Evolutionary conservation across 2,797 vertebrate genomes (phyloP).

Genomic region (Chelmon rostratus): DNA sequence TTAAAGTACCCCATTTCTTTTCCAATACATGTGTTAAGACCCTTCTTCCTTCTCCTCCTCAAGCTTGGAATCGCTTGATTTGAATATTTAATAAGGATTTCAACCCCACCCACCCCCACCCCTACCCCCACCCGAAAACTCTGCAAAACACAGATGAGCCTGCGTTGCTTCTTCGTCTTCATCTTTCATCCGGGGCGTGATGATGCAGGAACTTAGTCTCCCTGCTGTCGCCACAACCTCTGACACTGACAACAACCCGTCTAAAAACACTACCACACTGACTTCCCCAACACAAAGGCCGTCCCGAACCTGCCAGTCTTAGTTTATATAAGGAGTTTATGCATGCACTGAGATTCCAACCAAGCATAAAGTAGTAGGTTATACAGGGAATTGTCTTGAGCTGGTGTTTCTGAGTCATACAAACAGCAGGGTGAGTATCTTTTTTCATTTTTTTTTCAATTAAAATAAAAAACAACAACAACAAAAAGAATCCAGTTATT

Average conservation of each 20-base stretch:
- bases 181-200: slow-evolving; percentile 19
- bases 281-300: slow-evolving; percentile 56
- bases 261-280: slow-evolving; percentile 66
- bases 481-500: slow-evolving; percentile 51
- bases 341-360: slow-evolving; percentile 86
- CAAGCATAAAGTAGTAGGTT: slow-evolving; percentile 83
- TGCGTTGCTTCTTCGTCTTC: slow-evolving; percentile 52
- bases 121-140: slow-evolving; percentile 32
- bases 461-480: slow-evolving; percentile 32
- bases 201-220: slow-evolving; percentile 33
- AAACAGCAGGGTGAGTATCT: slow-evolving; percentile 74
- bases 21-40: slow-evolving; percentile 74
- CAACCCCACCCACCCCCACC: slow-evolving; percentile 1
- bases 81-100: slow-evolving; percentile 69
- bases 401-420: slow-evolving; percentile 84
- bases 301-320: slow-evolving; percentile 60
- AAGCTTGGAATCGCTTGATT: slow-evolving; percentile 75
- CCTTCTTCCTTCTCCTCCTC: slow-evolving; percentile 62
- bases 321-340: slow-evolving; percentile 82
- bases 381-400: slow-evolving; percentile 83
- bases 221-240: slow-evolving; percentile 28
- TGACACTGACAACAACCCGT: slow-evolving; percentile 53
- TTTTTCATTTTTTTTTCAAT: slow-evolving; percentile 33
- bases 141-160: slow-evolving; percentile 53
- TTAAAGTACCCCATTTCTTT: slow-evolving; percentile 81